phyloP scores from a whole-genome alignment of 2,888 invertebrate species.

The Ichneumoninae sp. region DNA sequence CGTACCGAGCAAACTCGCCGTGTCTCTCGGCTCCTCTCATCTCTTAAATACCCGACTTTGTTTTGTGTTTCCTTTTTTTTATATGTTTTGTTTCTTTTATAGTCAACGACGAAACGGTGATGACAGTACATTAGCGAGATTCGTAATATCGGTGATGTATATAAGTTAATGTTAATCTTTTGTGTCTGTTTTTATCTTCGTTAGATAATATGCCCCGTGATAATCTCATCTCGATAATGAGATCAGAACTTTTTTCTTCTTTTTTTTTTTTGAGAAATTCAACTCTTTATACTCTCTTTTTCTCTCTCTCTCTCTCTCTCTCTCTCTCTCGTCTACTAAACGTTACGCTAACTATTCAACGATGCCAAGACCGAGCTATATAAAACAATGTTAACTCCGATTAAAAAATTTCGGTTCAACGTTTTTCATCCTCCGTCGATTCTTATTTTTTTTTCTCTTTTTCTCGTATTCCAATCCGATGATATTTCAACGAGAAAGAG shows the following conservation, averaged over 20 bases:
- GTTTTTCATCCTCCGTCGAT: conserved; percentile 23
- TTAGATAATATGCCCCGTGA: conserved; percentile 43
- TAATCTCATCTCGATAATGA: conserved; percentile 44
- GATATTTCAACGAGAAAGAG: conserved; percentile 58
- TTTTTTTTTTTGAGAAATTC: conserved; percentile 16
- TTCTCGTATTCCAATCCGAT: conserved; percentile 43
- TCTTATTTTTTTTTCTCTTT: conserved; percentile 44
- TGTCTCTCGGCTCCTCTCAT: background rate
- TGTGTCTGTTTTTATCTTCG: conserved; percentile 4
- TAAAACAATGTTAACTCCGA: conserved; percentile 55
- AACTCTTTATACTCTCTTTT: conserved; percentile 14
- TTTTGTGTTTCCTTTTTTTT: background rate
- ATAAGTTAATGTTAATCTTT: conserved; percentile 26
- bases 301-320: conserved; percentile 23
- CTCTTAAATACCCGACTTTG: conserved; percentile 9
- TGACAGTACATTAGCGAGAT: conserved; percentile 65
- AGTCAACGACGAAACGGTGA: conserved; percentile 67
- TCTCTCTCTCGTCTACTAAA: conserved; percentile 47
- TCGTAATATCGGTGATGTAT: conserved; percentile 48
- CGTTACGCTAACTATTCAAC: conserved; percentile 63
- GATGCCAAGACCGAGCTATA: conserved; percentile 60
- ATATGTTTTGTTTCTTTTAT: conserved; percentile 39
- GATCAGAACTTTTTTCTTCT: conserved; percentile 5
- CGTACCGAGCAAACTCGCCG: conserved; percentile 41
- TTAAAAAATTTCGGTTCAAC: conserved; percentile 57